Base-by-base conservation (phyloP, 2,888 invertebrate genomes). In the Argynnis bischoffii region DNA sequence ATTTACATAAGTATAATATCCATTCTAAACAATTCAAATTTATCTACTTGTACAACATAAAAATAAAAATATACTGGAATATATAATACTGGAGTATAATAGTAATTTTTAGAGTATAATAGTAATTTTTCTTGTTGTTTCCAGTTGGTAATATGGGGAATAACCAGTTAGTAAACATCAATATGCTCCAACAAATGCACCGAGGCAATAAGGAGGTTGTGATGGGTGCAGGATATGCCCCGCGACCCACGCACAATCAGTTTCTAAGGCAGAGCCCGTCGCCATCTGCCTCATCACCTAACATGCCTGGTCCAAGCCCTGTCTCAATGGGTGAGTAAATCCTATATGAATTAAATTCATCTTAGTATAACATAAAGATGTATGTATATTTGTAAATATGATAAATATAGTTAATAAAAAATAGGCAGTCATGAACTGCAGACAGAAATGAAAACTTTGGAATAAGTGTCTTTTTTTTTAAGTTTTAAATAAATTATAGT, bases 181-280 rank as follows among this genome's bases (percentile, higher is more conserved):
- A 85, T 76, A 90, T 93, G 90, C 79, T 92, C n/a, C 92, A 92
- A 74, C 92, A 92, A 75, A 89, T 92, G 89, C 86, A 85, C 72
- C 81, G 88, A 0, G 86, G 82, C 16, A 80, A 77, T 71, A 87
- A 89, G 77, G 88, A 87, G 57, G 87, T 85, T 50, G 86, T 89
- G 86, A 84, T 93, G 76, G 90, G 88, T 6, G 89, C 89, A 46
- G 93, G 93, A 70, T 94, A 94, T 75, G 78, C 82, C 2, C 80
- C 81, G 0, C 90, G 97, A 54, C 95, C 95, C 0, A 95, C 95
- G 0, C 96, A 96, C 4, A 94, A 93, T 74, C 96, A 96, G 81
- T 97, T 96, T 87, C 91, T 97, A 75, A 92, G 96, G 0, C 97
- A 96, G 81, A 97, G 96, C 78, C 97, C 97, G 0, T 95, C 96